Evolutionary conservation across 2,113 vertebrate genomes (phyloP).

Genomic region (Cyanistes caeruleus): DNA sequence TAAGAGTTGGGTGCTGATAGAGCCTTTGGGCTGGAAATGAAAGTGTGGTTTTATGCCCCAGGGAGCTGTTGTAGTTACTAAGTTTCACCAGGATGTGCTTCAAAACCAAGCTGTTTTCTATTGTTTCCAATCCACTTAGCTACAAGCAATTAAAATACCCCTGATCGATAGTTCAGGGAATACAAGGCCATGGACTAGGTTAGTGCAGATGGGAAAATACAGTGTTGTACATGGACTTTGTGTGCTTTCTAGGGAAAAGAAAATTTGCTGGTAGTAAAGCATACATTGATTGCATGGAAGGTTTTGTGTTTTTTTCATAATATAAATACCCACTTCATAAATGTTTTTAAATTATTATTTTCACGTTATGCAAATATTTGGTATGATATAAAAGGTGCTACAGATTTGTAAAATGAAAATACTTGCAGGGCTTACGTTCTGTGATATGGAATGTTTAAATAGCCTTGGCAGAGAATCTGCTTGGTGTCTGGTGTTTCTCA

Average conservation of each 20-base stretch:
- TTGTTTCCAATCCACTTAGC: background rate
- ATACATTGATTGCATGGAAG: background rate
- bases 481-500: background rate
- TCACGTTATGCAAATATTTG: background rate
- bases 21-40: background rate
- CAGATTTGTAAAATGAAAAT: background rate
- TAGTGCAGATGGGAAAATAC: background rate
- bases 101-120: background rate
- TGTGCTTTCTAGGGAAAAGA: background rate
- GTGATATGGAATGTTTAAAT: background rate
- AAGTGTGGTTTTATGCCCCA: background rate
- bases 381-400: background rate
- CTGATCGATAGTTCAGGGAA: background rate
- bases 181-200: background rate
- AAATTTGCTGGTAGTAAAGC: background rate
- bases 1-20: background rate
- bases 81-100: background rate
- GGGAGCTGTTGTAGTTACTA: background rate
- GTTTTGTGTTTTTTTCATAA: background rate
- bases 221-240: accelerated
- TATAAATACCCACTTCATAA: background rate
- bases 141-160: background rate
- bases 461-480: background rate
- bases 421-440: background rate
- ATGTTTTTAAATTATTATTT: background rate